These are phyloP conservation scores for Leptothorax acervorum DNA, from an alignment of 2,888 invertebrate species.

Conservation along the genomic window DNA sequence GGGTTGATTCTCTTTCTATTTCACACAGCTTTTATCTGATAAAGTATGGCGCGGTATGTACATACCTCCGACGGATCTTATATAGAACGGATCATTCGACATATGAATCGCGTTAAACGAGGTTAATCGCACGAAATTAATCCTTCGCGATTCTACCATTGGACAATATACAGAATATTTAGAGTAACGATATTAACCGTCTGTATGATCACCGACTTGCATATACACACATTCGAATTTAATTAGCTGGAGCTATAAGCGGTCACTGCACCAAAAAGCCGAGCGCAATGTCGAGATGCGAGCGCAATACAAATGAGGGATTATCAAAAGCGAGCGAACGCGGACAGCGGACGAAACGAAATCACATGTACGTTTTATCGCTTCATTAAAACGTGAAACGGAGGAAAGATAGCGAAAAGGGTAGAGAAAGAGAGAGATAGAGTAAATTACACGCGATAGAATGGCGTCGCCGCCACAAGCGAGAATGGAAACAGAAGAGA, in stretches of 20 bases:
- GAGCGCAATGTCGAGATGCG: conserved; percentile 55
- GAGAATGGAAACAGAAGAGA: conserved; percentile 52
- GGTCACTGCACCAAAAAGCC: conserved; percentile 27
- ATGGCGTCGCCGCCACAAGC: conserved; percentile 49
- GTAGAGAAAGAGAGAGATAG: background rate
- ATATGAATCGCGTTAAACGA: background rate
- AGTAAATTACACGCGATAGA: conserved; percentile 59
- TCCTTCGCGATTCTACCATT: background rate
- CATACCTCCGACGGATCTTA: background rate
- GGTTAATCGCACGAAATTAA: conserved; percentile 5
- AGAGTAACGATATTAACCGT: conserved; percentile 27
- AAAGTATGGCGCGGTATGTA: too few species aligned
- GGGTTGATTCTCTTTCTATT: conserved; percentile 1
- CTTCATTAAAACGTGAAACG: conserved; percentile 55
- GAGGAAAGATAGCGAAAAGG: conserved; percentile 38
- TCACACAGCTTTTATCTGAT: background rate
- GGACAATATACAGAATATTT: conserved; percentile 9
- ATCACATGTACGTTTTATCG: conserved; percentile 58
- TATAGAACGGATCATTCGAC: background rate
- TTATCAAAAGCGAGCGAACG: conserved; percentile 55
- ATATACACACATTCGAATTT: conserved; percentile 17
- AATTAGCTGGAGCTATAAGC: conserved; percentile 38
- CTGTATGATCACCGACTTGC: conserved; percentile 16
- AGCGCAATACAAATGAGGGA: conserved; percentile 66
- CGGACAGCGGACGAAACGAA: conserved; percentile 59